These are phyloP conservation scores for Naja naja DNA, from an alignment of 2,113 vertebrate genomes.

Conservation along the genomic window DNA sequence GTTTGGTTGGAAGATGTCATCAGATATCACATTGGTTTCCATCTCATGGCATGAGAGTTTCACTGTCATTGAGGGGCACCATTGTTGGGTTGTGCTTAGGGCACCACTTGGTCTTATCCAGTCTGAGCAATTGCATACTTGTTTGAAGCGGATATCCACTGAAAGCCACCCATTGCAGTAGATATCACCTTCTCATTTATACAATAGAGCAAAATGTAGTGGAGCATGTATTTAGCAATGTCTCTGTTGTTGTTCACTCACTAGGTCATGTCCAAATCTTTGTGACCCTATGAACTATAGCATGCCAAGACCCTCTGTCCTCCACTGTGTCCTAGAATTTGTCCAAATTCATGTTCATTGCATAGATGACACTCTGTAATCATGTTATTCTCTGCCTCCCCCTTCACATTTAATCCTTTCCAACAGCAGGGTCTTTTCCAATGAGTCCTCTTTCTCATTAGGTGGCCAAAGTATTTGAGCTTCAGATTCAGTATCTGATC, in stretches of 20 bases:
- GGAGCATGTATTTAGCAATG: no score
- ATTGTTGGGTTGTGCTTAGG: background rate
- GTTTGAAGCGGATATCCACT: background rate
- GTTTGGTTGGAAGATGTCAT: background rate
- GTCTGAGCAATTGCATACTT: background rate
- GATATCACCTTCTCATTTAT: background rate
- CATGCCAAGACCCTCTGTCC: no score
- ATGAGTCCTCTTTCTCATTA: background rate
- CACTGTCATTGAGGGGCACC: background rate
- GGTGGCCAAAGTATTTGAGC: background rate
- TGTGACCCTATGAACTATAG: no score
- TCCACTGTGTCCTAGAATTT: background rate
- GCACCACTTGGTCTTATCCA: background rate
- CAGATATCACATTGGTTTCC: background rate
- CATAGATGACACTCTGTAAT: background rate
- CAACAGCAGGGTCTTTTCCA: background rate
- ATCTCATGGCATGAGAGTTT: background rate
- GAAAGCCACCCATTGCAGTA: background rate
- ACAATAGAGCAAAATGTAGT: background rate
- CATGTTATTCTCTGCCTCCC: background rate
- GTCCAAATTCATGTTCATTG: background rate
- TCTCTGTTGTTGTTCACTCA: no score
- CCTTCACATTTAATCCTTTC: background rate
- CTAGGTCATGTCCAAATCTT: no score
- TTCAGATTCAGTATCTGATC: background rate